phyloP scores from a whole-genome alignment of 2,113 vertebrate species.

The Scytalopus superciliaris region DNA sequence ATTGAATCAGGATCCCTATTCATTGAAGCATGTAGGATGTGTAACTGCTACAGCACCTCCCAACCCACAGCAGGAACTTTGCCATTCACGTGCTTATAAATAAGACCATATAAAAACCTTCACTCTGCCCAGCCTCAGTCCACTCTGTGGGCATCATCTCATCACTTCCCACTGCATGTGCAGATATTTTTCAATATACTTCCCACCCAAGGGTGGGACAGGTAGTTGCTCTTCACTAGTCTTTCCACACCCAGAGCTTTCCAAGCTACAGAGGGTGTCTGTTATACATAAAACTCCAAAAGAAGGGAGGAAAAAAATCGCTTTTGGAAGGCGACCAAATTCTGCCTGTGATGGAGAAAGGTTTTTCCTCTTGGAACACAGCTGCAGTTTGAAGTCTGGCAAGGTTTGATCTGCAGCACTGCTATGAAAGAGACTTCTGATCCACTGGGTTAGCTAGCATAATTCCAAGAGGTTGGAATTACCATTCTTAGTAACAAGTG shows the following conservation, averaged over 20 bases:
- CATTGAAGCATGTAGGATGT: background rate
- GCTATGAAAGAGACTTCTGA: background rate
- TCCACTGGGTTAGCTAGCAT: background rate
- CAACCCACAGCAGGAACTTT: background rate
- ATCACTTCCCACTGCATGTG: background rate
- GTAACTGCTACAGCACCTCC: background rate
- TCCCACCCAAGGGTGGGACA: background rate
- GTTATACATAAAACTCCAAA: background rate
- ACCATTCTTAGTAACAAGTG: background rate
- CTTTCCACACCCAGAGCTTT: background rate
- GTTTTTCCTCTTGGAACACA: background rate
- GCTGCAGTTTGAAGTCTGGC: conserved; percentile 20
- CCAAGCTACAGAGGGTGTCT: background rate
- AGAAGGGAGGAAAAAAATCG: background rate
- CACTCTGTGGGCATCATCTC: background rate
- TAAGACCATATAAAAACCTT: background rate
- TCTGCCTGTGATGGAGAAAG: background rate
- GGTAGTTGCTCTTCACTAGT: background rate
- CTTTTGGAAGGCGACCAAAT: background rate
- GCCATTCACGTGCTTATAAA: background rate
- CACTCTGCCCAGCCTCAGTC: background rate
- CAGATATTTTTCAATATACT: background rate
- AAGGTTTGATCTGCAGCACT: background rate
- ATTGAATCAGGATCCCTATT: background rate
- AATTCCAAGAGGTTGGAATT: background rate